Evolutionary conservation across 2,888 invertebrate species (phyloP).

Genomic region (Odontomyia ornata): DNA sequence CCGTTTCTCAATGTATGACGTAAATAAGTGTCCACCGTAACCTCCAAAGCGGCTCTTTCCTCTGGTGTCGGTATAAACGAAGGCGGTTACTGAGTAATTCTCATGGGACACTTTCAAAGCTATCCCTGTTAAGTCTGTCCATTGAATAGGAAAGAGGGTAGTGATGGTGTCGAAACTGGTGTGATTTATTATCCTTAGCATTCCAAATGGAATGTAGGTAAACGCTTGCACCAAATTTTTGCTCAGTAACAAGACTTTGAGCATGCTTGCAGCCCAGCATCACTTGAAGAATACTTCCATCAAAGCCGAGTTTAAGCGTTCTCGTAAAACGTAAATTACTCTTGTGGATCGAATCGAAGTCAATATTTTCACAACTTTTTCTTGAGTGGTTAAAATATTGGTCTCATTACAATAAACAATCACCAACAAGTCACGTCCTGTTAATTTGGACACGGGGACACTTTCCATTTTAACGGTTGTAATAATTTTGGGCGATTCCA

Average conservation of each 20-base stretch:
- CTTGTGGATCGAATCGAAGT: too few species aligned
- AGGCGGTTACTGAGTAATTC: background rate
- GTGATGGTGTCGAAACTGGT: background rate
- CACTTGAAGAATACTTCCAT: background rate
- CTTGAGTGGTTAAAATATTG: too few species aligned
- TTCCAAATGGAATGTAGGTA: background rate
- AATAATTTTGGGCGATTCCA: too few species aligned
- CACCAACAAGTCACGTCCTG: too few species aligned
- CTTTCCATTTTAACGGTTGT: too few species aligned
- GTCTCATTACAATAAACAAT: too few species aligned
- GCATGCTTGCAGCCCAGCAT: background rate
- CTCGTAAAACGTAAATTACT: too few species aligned
- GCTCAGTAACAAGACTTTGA: background rate
- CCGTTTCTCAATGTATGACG: background rate
- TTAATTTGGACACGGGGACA: too few species aligned
- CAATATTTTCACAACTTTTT: too few species aligned
- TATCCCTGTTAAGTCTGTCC: background rate
- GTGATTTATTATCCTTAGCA: background rate
- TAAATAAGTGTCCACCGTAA: background rate
- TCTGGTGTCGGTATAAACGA: background rate
- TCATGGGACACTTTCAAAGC: background rate
- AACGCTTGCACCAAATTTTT: background rate
- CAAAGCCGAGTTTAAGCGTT: too few species aligned
- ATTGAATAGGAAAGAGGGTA: background rate
- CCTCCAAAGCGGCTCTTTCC: background rate